These are phyloP conservation scores for Girardinus metallicus DNA, from an alignment of 2,797 vertebrate species.

Conservation along the genomic window DNA sequence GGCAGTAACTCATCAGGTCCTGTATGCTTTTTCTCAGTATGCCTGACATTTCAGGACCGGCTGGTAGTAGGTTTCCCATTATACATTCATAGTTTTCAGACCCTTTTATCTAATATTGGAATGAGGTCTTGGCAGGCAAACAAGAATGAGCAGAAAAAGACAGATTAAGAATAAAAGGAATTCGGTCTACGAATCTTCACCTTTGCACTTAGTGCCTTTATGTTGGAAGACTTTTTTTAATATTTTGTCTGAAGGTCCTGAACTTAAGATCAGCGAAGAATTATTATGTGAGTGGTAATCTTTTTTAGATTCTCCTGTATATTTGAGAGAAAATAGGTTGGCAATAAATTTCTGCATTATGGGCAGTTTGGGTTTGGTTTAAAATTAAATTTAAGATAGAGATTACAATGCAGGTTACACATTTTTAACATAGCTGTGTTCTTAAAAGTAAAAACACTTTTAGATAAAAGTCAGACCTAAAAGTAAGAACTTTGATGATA, in stretches of 20 bases:
- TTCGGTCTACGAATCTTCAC: not conserved
- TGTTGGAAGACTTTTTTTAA: not conserved
- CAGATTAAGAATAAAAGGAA: not conserved
- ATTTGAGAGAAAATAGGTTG: not conserved
- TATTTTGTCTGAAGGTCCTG: not conserved
- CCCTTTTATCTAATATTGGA: constrained; percentile 2
- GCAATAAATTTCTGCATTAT: not conserved
- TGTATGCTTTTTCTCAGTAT: not conserved
- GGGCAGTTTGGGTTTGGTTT: not conserved
- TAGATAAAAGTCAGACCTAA: not conserved
- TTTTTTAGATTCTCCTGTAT: not conserved
- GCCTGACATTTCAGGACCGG: constrained; percentile 3
- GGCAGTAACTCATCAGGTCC: not conserved
- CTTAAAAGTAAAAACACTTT: not conserved
- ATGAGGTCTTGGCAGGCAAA: not conserved
- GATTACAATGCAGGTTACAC: not conserved
- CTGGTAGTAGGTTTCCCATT: not conserved
- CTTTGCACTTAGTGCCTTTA: not conserved
- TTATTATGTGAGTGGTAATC: not conserved
- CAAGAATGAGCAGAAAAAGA: not conserved
- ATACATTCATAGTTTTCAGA: not conserved
- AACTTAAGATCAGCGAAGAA: not conserved
- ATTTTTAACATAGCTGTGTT: not conserved
- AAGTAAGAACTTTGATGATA: too few relatives aligned
- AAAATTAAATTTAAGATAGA: not conserved